These are phyloP conservation scores for Drosophila ironensis DNA, from an alignment of 1,140 invertebrate genomes.

Conservation along the genomic window DNA sequence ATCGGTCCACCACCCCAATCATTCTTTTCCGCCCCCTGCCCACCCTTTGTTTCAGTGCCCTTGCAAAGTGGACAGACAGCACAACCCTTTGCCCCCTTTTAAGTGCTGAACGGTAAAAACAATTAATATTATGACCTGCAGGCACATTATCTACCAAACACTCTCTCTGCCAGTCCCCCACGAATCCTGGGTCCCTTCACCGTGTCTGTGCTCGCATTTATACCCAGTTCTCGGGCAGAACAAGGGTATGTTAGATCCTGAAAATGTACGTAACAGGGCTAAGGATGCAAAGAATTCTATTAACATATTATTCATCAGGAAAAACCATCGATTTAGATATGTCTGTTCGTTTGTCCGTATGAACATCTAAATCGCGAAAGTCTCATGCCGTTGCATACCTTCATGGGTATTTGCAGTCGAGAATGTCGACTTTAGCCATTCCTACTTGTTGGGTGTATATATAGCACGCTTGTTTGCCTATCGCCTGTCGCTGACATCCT, in stretches of 20 bases:
- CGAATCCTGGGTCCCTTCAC: slow-evolving; percentile 8
- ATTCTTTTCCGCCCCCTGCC: neutral
- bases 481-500: slow-evolving; percentile 69
- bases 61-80: slow-evolving; percentile 14
- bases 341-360: too few species aligned
- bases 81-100: slow-evolving; percentile 54
- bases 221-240: too few species aligned
- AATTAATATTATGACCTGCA: slow-evolving; percentile 78
- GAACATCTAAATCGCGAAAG: too few species aligned
- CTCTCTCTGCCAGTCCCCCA: neutral
- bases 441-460: neutral
- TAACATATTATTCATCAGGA: too few species aligned
- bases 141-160: slow-evolving; percentile 63
- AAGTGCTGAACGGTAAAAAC: slow-evolving; percentile 65
- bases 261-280: too few species aligned
- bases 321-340: too few species aligned
- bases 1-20: neutral
- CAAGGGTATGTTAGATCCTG: too few species aligned
- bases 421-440: too few species aligned
- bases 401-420: too few species aligned
- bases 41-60: neutral
- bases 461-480: slow-evolving; percentile 58
- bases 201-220: neutral
- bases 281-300: too few species aligned
- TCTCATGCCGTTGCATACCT: too few species aligned